These are phyloP conservation scores for Rhingia campestris DNA, from an alignment of 2,888 invertebrate species.

Conservation along the genomic window DNA sequence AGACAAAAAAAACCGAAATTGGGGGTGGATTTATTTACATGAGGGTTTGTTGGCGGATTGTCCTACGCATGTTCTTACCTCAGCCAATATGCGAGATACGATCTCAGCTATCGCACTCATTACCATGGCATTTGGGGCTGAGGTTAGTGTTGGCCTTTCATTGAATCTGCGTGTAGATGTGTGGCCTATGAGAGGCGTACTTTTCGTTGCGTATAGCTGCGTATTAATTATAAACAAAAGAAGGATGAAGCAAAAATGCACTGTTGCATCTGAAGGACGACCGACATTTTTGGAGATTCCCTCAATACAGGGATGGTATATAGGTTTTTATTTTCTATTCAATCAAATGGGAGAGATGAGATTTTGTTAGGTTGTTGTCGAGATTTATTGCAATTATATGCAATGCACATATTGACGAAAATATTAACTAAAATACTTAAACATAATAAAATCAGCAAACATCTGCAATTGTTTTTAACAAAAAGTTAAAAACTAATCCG, in stretches of 20 bases:
- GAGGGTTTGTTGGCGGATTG: conserved; percentile 47
- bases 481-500: no score
- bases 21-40: conserved; percentile 59
- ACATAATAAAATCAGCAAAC: no score
- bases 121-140: conserved; percentile 61
- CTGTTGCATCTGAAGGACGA: conserved; percentile 43
- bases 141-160: conserved; percentile 71
- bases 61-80: conserved; percentile 72
- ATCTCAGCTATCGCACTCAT: conserved; percentile 73
- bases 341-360: not conserved
- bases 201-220: conserved; percentile 66
- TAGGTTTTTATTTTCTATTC: not conserved
- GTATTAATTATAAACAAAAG: conserved; percentile 72
- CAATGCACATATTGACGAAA: no score
- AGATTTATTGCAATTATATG: no score
- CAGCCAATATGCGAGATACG: conserved; percentile 74
- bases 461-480: no score
- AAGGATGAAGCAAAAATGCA: conserved; percentile 24
- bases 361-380: not conserved
- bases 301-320: conserved; percentile 30
- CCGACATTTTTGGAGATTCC: conserved; percentile 42
- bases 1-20: conserved; percentile 4
- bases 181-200: conserved; percentile 73
- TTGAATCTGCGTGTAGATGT: conserved; percentile 72
- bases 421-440: not conserved